These are phyloP conservation scores for Polypterus senegalus DNA, from an alignment of 2,113 vertebrate species.

Conservation along the genomic window DNA sequence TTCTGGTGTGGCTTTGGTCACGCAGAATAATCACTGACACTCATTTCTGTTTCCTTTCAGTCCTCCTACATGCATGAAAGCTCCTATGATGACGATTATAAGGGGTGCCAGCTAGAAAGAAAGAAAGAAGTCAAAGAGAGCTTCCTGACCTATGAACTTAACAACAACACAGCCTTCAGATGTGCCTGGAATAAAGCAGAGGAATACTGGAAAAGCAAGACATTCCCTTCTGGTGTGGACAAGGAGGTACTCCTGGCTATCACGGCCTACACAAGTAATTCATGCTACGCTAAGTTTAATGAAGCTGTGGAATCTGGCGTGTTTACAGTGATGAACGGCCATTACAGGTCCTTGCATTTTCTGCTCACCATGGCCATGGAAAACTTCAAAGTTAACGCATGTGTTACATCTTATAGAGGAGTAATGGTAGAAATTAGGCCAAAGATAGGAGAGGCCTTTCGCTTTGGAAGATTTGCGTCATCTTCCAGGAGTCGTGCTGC, in stretches of 20 bases:
- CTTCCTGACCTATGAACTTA: background rate
- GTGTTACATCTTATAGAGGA: background rate
- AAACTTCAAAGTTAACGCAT: background rate
- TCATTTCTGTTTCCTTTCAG: too few species aligned
- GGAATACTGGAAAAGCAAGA: background rate
- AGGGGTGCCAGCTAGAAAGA: background rate
- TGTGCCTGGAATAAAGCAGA: background rate
- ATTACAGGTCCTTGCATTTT: constrained; percentile 5
- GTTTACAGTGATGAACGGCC: background rate
- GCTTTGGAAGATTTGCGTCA: constrained; percentile 8
- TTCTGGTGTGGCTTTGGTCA: too few species aligned
- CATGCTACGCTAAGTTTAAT: background rate
- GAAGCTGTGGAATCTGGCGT: background rate
- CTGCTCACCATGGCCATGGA: background rate
- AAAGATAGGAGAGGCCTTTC: too few species aligned
- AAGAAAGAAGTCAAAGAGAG: background rate
- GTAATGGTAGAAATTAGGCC: background rate
- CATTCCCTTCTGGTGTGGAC: background rate
- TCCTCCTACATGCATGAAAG: too few species aligned
- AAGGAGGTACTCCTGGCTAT: background rate
- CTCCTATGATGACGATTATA: background rate
- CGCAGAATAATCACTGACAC: too few species aligned
- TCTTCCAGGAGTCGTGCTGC: background rate
- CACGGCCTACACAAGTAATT: background rate
- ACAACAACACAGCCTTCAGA: background rate